These are phyloP conservation scores for Trachelipus rathkii DNA, from an alignment of 1,140 invertebrate species.

Conservation along the genomic window DNA sequence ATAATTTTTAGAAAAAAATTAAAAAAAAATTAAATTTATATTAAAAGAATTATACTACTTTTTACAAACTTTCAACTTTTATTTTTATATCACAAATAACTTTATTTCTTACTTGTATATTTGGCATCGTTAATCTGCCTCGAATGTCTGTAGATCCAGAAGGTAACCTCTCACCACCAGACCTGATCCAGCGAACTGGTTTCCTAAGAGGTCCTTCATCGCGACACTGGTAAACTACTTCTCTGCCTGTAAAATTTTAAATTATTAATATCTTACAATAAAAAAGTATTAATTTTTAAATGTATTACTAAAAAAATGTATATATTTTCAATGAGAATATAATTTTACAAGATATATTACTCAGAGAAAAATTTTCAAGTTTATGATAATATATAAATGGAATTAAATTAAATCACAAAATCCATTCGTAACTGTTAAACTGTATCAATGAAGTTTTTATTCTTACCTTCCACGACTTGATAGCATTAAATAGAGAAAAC, in stretches of 20 bases:
- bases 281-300: neutral
- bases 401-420: no score
- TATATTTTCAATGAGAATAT: neutral
- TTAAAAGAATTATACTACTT: no score
- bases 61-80: no score
- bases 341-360: no score
- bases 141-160: slow-evolving; percentile 63
- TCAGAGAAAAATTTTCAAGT: neutral
- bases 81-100: neutral
- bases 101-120: slow-evolving; percentile 62
- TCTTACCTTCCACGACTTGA: slow-evolving; percentile 9
- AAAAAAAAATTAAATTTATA: no score
- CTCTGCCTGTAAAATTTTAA: slow-evolving; percentile 60
- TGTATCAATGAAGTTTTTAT: neutral
- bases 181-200: slow-evolving; percentile 69
- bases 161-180: slow-evolving; percentile 65
- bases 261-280: neutral
- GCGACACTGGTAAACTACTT: slow-evolving; percentile 86
- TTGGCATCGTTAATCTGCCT: slow-evolving; percentile 77
- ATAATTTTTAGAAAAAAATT: no score
- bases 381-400: no score
- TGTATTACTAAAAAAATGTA: neutral
- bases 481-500: slow-evolving; percentile 11
- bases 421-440: no score
- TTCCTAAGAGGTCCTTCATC: slow-evolving; percentile 75